Percentiles rank a stretch among this genome's conserved stretches.
These are phyloP conservation scores for Halocaridina rubra DNA, from an alignment of 2,888 invertebrate species.

Conservation along the genomic window DNA sequence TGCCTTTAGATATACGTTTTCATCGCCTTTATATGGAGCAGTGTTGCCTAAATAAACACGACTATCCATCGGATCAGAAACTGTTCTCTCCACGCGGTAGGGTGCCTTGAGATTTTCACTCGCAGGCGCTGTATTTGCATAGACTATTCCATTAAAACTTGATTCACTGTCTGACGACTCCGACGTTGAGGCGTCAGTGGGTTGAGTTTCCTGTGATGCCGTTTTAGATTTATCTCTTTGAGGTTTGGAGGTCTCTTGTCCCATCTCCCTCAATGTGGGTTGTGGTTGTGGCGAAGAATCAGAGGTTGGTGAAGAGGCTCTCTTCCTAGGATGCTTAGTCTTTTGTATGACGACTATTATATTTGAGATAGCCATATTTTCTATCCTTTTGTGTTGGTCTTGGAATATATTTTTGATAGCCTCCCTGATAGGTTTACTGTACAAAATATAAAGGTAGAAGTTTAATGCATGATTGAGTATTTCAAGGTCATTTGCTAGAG, in stretches of 20 bases:
- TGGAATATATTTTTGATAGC: background rate
- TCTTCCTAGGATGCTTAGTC: background rate
- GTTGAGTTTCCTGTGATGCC: background rate
- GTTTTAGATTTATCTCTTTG: background rate
- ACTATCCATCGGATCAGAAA: background rate
- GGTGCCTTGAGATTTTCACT: too few relatives aligned
- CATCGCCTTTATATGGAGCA: background rate
- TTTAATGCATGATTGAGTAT: constrained; percentile 72
- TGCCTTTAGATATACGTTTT: background rate
- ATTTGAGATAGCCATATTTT: background rate
- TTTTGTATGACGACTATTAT: background rate
- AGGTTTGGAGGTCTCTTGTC: background rate
- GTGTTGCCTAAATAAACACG: background rate
- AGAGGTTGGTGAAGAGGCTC: too few relatives aligned
- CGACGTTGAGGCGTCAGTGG: background rate
- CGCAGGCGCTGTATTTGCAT: too few relatives aligned
- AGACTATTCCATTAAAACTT: background rate
- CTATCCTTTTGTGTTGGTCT: background rate
- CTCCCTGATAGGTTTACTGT: constrained; percentile 66
- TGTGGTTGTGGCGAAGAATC: too few relatives aligned
- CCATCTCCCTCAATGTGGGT: background rate
- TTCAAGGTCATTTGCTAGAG: constrained; percentile 70
- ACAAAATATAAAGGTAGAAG: constrained; percentile 71
- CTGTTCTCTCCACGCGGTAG: too few relatives aligned
- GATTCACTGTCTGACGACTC: background rate